Evolutionary conservation across 2,797 vertebrate genomes (phyloP), one percentile per base, ranked within the genome.

Genomic region (Etheostoma perlongum): DNA sequence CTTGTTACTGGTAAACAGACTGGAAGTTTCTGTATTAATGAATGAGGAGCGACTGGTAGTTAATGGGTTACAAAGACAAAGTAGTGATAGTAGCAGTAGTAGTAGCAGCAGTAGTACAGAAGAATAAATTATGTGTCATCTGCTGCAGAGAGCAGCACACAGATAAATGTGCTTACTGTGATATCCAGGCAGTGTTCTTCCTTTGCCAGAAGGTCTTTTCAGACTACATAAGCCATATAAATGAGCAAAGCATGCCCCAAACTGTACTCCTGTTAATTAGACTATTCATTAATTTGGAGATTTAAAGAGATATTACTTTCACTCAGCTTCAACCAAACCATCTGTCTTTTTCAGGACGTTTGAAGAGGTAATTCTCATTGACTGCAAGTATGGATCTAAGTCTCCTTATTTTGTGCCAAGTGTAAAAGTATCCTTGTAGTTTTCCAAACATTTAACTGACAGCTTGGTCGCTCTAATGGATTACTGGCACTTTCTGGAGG

Each of bases 221-320:
- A 76, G 27, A 55, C 58, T 49, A 58, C 54, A 68, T 76, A 60
- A 63, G 74, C 72, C 65, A 72, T 48, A 74, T 71, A 79, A 76
- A 67, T 70, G 27, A 80, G 71, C 72, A 73, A 67, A 78, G 52
- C 60, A 44, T 49, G 49, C 59, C 58, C 52, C n/a, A 42, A 59
- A 59, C 73, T 62, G 46, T 40, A 36, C 59, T 76, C 61, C 19
- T 67, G 69, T 60, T 87, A 86, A 87, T 84, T 72, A 72, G 47
- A 61, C 54, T 54, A 44, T 65, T 81, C 27, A 77, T 73, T 77
- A 23, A 72, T 79, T 68, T 73, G 46, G 49, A 79, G 67, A 66
- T 55, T 68, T 64, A 59, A 78, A 73, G 54, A 21, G 51, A 63
- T 47, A 19, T 54, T 21, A 46, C 27, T 40, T 58, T 78, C 3